A percentile compares a stretch with the other conserved stretches of the same genome.
phyloP scores from a whole-genome alignment of 1,140 invertebrate species.

The Drosophila biarmipes region DNA sequence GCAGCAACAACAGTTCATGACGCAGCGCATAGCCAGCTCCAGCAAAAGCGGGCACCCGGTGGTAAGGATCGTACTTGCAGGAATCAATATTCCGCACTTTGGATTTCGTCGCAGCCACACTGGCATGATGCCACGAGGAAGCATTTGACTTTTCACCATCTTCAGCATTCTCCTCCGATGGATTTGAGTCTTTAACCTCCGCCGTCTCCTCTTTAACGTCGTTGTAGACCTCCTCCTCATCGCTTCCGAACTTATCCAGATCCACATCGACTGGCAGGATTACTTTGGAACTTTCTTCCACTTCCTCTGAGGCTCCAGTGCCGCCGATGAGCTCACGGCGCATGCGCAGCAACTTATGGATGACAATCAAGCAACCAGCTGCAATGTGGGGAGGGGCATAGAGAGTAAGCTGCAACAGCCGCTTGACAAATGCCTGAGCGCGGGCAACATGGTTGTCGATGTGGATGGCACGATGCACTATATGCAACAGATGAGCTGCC shows the following conservation, averaged over 20 bases:
- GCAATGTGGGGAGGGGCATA: conserved; percentile 72
- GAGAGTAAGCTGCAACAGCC: conserved; percentile 91
- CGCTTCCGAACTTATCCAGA: conserved; percentile 83
- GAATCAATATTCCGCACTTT: conserved; percentile 69
- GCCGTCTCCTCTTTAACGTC: conserved; percentile 83
- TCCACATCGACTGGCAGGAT: conserved; percentile 36
- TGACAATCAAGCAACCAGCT: conserved; percentile 79
- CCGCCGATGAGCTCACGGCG: conserved; percentile 63
- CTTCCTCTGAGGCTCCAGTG: conserved; percentile 25
- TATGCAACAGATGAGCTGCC: conserved; percentile 93
- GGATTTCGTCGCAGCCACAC: conserved; percentile 23
- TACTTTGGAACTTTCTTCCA: neutral
- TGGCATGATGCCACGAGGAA: conserved; percentile 75
- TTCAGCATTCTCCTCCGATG: neutral
- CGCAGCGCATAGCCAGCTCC: conserved; percentile 89
- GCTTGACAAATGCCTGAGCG: conserved; percentile 94
- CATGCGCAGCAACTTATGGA: conserved; percentile 79
- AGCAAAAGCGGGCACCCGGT: conserved; percentile 93
- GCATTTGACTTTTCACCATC: neutral
- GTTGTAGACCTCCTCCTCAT: conserved; percentile 86
- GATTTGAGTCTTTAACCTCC: neutral
- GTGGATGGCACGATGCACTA: conserved; percentile 94
- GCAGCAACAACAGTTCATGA: conserved; percentile 90
- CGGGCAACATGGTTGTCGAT: conserved; percentile 90
- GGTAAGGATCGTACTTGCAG: conserved; percentile 88